phyloP scores from a whole-genome alignment of 2,113 vertebrate genomes.

The Oreocharis arfaki region DNA sequence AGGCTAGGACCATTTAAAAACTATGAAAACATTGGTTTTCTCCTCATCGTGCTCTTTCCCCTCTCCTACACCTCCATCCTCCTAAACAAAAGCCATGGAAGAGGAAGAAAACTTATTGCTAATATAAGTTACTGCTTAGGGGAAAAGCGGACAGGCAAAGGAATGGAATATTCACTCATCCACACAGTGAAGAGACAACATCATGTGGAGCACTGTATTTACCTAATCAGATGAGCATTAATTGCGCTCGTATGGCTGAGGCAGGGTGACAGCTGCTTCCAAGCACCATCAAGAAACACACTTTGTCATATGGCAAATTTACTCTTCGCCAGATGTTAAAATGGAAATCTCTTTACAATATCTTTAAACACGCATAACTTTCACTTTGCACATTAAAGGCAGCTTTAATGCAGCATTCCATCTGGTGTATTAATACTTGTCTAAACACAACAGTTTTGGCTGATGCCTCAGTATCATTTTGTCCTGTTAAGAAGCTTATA shows the following conservation, averaged over 20 bases:
- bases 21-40: not conserved
- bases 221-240: not conserved
- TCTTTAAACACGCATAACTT: not conserved
- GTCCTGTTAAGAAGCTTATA: not conserved
- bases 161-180: not conserved
- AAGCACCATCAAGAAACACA: not conserved
- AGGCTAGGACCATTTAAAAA: not conserved
- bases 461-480: not conserved
- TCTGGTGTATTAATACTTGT: not conserved
- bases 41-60: not conserved
- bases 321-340: not conserved
- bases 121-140: not conserved
- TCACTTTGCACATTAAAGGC: not conserved
- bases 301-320: not conserved
- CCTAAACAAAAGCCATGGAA: not conserved
- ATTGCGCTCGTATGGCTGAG: not conserved
- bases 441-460: conserved; percentile 7
- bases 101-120: not conserved
- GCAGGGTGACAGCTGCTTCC: not conserved
- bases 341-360: not conserved
- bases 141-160: not conserved
- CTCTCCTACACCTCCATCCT: not conserved
- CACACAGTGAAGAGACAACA: not conserved
- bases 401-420: not conserved
- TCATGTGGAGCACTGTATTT: not conserved